Base-by-base conservation (phyloP, 1,140 invertebrate species). In the Anagrus nilaparvatae region DNA sequence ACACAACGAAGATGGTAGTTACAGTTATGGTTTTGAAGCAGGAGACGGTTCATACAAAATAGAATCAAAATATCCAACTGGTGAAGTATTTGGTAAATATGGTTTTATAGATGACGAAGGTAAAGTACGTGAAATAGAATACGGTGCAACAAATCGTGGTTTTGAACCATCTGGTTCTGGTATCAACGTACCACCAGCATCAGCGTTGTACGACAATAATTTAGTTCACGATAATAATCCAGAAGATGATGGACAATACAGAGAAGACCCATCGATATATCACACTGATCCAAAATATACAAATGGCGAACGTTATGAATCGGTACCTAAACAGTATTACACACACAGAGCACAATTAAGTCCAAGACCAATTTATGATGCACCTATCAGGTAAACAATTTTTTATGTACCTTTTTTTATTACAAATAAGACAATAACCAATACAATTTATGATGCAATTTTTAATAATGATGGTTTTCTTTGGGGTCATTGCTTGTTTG, bases 1-100 rank as follows among this genome's bases (percentile, higher is more conserved):
- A 44, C 81, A 84, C 58, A 89, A 88, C 56, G 84, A 87, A 36
- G 85, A 89, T 48, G 86, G 85, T 1, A 86, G 82, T 14, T 88
- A 88, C 64, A 86, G 79, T 49, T 90, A 84, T 54, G 89, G 88
- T 0, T 93, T 89, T 58, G 87, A 92, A 61, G 84, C 76, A 0
- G 88, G 84, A 0, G 87, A 92, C 56, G 88, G 88, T n/a, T 82
- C 84, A 19, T 91, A 87, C 70, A 92, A 92, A 63, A 89, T 92
- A 43, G 88, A 94, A 61, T 88, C 84, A 1, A 88, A 87, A 58
- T 84, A 84, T 49, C 74, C 82, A 0, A 81, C 75, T 17, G 84
- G 86, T 0, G 84, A 87, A 53, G 81, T 89, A 4, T 82, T 80
- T 27, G 87, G 87, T 32, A 84, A 87, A 58, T 82, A 85, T 54